Conservation (phyloP, 2,888 invertebrate species). For the Prosopocoilus inquinatus region DNA sequence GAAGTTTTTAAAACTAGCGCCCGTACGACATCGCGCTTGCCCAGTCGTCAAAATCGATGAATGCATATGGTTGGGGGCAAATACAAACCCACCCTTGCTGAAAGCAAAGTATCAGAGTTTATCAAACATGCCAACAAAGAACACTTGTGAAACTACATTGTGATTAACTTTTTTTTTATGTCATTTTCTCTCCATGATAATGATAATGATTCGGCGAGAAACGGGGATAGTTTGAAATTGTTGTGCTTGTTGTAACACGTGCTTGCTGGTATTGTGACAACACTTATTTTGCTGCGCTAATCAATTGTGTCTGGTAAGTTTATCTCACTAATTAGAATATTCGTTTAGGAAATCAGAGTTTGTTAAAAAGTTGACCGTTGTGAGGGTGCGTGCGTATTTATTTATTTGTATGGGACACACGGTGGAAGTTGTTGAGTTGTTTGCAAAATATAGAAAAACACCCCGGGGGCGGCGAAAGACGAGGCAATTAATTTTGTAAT, state of each 20-base stretch:
- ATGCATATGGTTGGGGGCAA: constrained; percentile 30
- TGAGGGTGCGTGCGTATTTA: no score
- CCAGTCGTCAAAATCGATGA: constrained; percentile 26
- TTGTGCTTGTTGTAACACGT: no score
- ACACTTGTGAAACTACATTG: constrained; percentile 24
- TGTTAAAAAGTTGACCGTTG: no score
- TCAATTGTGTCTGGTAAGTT: no score
- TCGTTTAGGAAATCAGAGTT: no score
- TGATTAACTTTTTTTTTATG: constrained; percentile 1
- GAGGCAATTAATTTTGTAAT: constrained; percentile 1
- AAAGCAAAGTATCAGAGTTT: constrained; percentile 37
- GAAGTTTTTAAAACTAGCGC: background rate
- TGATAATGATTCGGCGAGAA: background rate
- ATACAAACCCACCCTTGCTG: constrained; percentile 39
- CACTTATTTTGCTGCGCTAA: no score
- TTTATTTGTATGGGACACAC: no score
- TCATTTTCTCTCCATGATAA: background rate
- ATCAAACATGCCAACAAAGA: constrained; percentile 34
- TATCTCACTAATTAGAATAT: no score
- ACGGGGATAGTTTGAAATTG: no score
- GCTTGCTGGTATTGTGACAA: no score
- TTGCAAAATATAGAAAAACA: no score
- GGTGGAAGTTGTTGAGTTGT: no score
- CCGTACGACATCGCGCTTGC: constrained; percentile 23
- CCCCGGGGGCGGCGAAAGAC: background rate